Evolutionary conservation across 2,888 invertebrate species (phyloP).

Genomic region (Brachycybe producta): DNA sequence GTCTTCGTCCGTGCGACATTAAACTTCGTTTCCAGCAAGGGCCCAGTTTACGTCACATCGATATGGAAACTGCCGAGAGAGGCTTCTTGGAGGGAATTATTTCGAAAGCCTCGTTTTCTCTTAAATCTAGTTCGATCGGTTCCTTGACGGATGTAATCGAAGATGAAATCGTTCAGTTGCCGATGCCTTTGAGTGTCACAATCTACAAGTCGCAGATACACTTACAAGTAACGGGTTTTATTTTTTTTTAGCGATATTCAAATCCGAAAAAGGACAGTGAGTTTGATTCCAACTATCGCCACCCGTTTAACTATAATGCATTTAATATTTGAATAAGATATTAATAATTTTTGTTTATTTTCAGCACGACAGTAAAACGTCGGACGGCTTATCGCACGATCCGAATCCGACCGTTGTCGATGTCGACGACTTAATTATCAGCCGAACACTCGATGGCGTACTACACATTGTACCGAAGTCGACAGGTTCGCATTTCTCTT

Average conservation of each 20-base stretch:
- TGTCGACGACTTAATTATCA: constrained; percentile 54
- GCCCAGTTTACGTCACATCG: constrained; percentile 19
- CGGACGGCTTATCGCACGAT: constrained; percentile 66
- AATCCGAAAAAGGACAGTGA: not conserved
- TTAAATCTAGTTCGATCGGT: constrained; percentile 68
- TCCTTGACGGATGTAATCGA: constrained; percentile 72
- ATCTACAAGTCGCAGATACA: constrained; percentile 11
- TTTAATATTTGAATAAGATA: no score
- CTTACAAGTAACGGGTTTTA: constrained; percentile 17
- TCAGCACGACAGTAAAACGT: constrained; percentile 69
- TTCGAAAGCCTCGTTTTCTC: constrained; percentile 31
- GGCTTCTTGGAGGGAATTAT: constrained; percentile 25
- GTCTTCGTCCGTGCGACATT: constrained; percentile 10
- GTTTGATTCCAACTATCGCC: not conserved
- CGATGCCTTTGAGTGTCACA: constrained; percentile 58
- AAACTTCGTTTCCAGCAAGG: constrained; percentile 13
- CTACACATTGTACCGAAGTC: constrained; percentile 42
- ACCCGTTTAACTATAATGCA: constrained; percentile 37
- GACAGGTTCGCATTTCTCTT: not conserved
- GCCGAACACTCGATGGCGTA: constrained; percentile 58
- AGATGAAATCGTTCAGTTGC: constrained; percentile 67
- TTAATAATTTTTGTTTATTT: constrained; percentile 59
- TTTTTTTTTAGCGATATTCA: no score
- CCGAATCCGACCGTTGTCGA: constrained; percentile 63
- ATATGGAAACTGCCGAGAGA: constrained; percentile 28